phyloP scores from a whole-genome alignment of 30 jellyfish, hydroid and myxozoan genomes.

The Nemopilema nomurai region DNA sequence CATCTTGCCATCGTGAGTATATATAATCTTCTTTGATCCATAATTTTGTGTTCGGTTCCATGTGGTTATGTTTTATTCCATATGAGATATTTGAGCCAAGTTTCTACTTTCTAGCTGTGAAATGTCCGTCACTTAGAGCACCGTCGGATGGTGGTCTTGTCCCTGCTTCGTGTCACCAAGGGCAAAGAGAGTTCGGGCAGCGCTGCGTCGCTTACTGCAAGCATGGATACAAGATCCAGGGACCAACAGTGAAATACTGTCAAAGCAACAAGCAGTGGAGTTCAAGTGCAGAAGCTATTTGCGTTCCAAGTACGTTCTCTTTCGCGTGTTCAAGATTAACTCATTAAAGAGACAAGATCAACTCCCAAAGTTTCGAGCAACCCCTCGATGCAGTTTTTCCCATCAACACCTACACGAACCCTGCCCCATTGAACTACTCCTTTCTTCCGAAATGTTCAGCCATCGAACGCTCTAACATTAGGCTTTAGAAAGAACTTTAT shows the following conservation, averaged over 20 bases:
- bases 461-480: no score
- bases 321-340: not conserved
- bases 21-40: not conserved
- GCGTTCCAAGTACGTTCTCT: slow-evolving; percentile 74
- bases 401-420: no score
- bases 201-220: slow-evolving; percentile 95
- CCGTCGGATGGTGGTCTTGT: slow-evolving; percentile 89
- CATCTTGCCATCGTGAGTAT: slow-evolving; percentile 91
- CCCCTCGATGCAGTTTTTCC: no score
- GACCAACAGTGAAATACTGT: slow-evolving; percentile 95
- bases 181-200: slow-evolving; percentile 80
- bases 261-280: slow-evolving; percentile 88
- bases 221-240: slow-evolving; percentile 79
- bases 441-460: no score
- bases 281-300: slow-evolving; percentile 28
- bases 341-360: no score
- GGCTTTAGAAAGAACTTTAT: no score
- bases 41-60: not conserved
- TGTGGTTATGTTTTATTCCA: not conserved
- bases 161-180: slow-evolving; percentile 87
- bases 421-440: no score
- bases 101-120: slow-evolving; percentile 74
- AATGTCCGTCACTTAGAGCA: slow-evolving; percentile 73
- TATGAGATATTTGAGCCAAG: not conserved
- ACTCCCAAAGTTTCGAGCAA: no score